A percentile compares a stretch with the other conserved stretches of the same genome.
phyloP scores from a whole-genome alignment of 2,113 vertebrate genomes.

The Sinocyclocheilus maitianheensis region DNA sequence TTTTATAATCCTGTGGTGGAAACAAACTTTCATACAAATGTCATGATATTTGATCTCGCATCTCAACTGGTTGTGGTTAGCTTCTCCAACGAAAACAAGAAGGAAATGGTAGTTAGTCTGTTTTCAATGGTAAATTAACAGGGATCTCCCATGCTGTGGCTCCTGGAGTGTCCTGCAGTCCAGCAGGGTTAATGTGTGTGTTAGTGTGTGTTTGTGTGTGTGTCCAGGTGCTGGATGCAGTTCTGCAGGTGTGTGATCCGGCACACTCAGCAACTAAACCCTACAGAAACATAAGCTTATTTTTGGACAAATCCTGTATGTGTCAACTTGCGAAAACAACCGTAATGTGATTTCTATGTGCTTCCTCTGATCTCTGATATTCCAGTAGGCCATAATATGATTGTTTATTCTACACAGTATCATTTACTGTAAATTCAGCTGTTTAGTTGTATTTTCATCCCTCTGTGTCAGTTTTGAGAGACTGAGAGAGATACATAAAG shows the following conservation, averaged over 20 bases:
- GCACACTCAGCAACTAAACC: constrained; percentile 16
- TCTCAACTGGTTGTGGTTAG: neutral
- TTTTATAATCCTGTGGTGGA: no score
- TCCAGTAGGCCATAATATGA: neutral
- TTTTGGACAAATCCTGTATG: constrained; percentile 21
- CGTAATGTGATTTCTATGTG: neutral
- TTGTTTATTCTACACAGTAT: neutral
- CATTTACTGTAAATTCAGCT: constrained; percentile 10
- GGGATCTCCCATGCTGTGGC: constrained; percentile 68
- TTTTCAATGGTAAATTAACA: constrained; percentile 77
- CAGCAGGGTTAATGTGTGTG: constrained; percentile 52
- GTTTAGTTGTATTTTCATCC: neutral
- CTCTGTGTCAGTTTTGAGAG: neutral
- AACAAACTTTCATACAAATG: no score
- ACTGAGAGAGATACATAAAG: neutral
- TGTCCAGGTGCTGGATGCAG: constrained; percentile 39
- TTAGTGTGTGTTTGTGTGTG: constrained; percentile 34
- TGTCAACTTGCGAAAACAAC: neutral
- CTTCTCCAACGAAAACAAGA: neutral
- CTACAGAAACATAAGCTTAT: neutral
- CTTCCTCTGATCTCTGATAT: neutral
- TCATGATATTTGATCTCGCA: neutral
- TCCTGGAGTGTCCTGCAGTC: constrained; percentile 57
- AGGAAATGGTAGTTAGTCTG: constrained; percentile 71
- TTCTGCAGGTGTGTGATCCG: constrained; percentile 47